Percentiles rank a stretch among this genome's conserved stretches.
Evolutionary conservation across 2,797 vertebrate genomes (phyloP).

Genomic region (Chrysocyon brachyurus): DNA sequence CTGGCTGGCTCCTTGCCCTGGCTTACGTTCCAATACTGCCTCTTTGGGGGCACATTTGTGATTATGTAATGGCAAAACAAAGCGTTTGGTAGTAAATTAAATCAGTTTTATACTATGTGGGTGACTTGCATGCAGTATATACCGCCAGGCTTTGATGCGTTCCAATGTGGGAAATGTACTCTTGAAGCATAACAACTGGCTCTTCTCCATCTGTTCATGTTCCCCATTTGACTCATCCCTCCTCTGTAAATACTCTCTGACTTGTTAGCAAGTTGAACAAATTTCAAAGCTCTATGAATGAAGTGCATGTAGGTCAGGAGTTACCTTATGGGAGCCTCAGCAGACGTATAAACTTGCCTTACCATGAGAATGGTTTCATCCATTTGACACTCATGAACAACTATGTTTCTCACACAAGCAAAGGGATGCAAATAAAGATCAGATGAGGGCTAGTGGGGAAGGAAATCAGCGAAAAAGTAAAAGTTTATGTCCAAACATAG

Average conservation of each 20-base stretch:
- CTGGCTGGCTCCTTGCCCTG: conserved; percentile 76
- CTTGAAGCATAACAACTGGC: conserved; percentile 77
- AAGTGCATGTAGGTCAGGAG: conserved; percentile 69
- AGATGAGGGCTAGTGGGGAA: conserved; percentile 6
- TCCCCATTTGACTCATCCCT: conserved; percentile 80
- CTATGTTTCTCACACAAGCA: neutral
- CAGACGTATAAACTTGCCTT: conserved; percentile 52
- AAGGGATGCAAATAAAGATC: conserved; percentile 34
- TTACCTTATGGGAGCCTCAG: conserved; percentile 33
- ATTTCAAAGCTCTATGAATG: conserved; percentile 72
- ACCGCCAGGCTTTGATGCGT: conserved; percentile 76
- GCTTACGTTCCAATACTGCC: conserved; percentile 58
- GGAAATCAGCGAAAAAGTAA: neutral
- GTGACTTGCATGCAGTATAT: conserved; percentile 58
- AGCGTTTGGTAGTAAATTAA: conserved; percentile 73
- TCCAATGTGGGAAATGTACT: conserved; percentile 75
- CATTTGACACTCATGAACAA: neutral
- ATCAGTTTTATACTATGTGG: conserved; percentile 71
- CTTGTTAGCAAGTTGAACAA: conserved; percentile 79
- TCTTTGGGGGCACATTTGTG: conserved; percentile 79
- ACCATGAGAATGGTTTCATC: neutral
- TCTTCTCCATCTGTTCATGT: conserved; percentile 79
- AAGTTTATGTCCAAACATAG: neutral
- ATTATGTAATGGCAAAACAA: conserved; percentile 77
- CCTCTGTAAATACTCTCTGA: conserved; percentile 73